A percentile compares a stretch with the other conserved stretches of the same genome.
Conservation (phyloP, 2,113 vertebrate genomes). For the Lagopus leucura region DNA sequence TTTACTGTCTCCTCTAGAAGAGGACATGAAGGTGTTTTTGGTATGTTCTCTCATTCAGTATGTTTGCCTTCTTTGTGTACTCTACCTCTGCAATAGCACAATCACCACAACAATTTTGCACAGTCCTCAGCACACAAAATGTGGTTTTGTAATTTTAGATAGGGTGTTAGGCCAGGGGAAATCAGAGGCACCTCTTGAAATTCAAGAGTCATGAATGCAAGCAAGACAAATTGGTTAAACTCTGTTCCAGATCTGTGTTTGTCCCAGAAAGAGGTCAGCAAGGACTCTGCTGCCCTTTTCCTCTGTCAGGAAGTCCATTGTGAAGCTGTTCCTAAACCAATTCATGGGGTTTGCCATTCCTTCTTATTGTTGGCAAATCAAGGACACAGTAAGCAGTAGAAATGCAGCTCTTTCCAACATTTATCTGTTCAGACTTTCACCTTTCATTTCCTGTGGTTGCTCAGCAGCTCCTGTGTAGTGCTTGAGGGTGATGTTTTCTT, state of each 20-base stretch:
- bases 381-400: background rate
- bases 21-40: background rate
- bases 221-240: background rate
- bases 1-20: background rate
- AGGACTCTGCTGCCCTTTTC: background rate
- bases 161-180: background rate
- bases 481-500: background rate
- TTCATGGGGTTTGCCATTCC: background rate
- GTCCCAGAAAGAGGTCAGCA: background rate
- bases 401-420: background rate
- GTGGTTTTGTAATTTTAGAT: background rate
- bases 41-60: background rate
- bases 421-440: background rate
- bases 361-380: background rate
- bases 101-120: background rate
- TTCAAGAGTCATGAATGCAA: background rate
- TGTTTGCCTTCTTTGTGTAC: background rate
- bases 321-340: background rate
- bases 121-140: background rate
- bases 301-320: background rate
- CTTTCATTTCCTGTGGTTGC: background rate
- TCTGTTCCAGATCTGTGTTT: background rate
- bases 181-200: background rate
- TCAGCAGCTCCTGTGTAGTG: background rate
- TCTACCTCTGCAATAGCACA: fast-evolving